Evolutionary conservation across 2,797 vertebrate species (phyloP).

Genomic region (Scarus forsteni): DNA sequence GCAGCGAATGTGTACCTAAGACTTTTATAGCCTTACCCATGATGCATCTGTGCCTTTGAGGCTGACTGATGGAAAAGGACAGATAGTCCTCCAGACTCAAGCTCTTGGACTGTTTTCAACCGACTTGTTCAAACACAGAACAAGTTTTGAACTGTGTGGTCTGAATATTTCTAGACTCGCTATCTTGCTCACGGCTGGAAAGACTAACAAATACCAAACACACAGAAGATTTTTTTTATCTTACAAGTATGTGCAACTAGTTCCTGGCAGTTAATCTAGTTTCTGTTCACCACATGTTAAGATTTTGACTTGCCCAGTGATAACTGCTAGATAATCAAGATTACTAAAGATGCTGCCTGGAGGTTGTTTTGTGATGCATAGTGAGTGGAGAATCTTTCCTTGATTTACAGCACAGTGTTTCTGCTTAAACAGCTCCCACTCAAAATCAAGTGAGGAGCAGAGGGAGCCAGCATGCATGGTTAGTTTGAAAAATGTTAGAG

Average conservation of each 20-base stretch:
- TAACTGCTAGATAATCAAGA: too few species aligned
- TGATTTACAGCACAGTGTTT: too few species aligned
- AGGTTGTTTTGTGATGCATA: background rate
- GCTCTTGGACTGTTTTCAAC: constrained; percentile 6
- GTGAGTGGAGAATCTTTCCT: too few species aligned
- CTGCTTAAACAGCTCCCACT: too few species aligned
- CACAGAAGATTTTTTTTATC: background rate
- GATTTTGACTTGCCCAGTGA: too few species aligned
- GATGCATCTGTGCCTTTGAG: constrained; percentile 39
- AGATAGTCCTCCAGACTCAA: constrained; percentile 27
- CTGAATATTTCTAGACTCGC: background rate
- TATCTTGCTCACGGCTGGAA: background rate
- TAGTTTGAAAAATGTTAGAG: too few species aligned
- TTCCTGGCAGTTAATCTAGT: too few species aligned
- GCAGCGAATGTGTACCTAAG: background rate
- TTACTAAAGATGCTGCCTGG: background rate
- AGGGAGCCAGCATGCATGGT: too few species aligned
- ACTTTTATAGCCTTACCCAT: constrained; percentile 13
- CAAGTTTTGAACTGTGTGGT: background rate
- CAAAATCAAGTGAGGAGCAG: too few species aligned
- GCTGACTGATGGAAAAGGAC: constrained; percentile 24
- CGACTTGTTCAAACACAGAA: background rate
- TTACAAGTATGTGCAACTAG: too few species aligned
- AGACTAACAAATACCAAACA: background rate
- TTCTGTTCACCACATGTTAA: too few species aligned